phyloP scores from a whole-genome alignment of 1,140 invertebrate species.

The Pristionchus pacificus region DNA sequence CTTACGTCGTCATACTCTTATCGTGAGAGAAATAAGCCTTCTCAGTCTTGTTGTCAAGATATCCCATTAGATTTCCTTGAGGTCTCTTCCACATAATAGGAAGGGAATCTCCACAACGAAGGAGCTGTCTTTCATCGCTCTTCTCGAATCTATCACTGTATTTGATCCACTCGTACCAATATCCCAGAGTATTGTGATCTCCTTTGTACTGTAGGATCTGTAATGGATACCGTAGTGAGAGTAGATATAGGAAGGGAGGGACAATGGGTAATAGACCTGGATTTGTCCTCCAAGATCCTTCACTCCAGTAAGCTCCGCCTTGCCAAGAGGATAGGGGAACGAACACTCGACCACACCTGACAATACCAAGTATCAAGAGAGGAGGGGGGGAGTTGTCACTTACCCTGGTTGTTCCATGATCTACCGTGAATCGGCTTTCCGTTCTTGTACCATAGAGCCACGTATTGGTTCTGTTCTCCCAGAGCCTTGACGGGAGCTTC shows the following conservation, averaged over 20 bases:
- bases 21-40: too few species aligned
- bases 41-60: constrained; percentile 46
- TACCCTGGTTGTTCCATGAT: constrained; percentile 19
- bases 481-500: constrained; percentile 11
- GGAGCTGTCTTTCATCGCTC: constrained; percentile 9
- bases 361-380: neutral
- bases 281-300: constrained; percentile 9
- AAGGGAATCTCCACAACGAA: constrained; percentile 27
- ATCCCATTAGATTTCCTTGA: constrained; percentile 28
- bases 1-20: too few species aligned
- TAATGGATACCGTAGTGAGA: constrained; percentile 7
- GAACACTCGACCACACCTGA: constrained; percentile 22
- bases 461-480: constrained; percentile 28
- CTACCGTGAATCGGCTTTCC: constrained; percentile 27
- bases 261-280: constrained; percentile 4
- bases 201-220: constrained; percentile 33
- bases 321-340: constrained; percentile 18
- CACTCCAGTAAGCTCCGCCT: constrained; percentile 20
- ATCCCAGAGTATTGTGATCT: constrained; percentile 35
- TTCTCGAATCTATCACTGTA: constrained; percentile 33
- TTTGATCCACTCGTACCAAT: constrained; percentile 35
- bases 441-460: constrained; percentile 30
- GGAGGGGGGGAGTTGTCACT: neutral
- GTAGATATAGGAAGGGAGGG: neutral
- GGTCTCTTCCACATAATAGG: constrained; percentile 31